Evolutionary conservation across 2,797 vertebrate genomes (phyloP), one percentile per base, ranked within the genome.

Genomic region (Capromys pilorides): DNA sequence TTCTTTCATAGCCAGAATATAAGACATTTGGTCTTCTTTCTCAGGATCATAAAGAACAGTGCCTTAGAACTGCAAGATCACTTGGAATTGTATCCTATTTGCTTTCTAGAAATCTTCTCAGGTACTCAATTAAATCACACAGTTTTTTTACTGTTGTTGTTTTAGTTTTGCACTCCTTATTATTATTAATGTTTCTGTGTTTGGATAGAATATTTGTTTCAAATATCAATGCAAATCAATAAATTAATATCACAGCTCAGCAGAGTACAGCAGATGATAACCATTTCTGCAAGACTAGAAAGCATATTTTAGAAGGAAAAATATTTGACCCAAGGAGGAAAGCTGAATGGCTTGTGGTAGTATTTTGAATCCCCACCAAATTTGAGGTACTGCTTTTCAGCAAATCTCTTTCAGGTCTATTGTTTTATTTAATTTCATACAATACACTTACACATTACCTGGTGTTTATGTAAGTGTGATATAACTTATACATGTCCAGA

Each of bases 371-470:
- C 28, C 18, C 33, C 22, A 41, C 6, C 18, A 31, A 59, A 28
- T 59, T 79, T 36, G 18, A 26, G 19, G 18, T 36, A 62, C 36
- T 69, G 6, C 64, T 83, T 84, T 62, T 18, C 28, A 66, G 33
- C 24, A 64, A n/a, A 89, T 88, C 71, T 51, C 33, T 87, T 94
- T 64, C 11, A 81, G 33, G 6, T 59, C 51, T 80, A 81, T 61
- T 54, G n/a, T 82, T 91, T 89, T 33, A 86, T 79, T 93, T 89
- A 93, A n/a, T 45, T 64, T 95, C 54, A 22, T 10, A 16, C 10
- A 45, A 59, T 39, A 49, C 41, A 54, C 36, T 73, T 51, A n/a
- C 21, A 39, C 82, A n/a, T 77, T 86, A 80, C 22, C 57, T 45
- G 54, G 61, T 36, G 36, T 33, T 49, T 24, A 28, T 64, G 75